Conservation (phyloP, 1,140 invertebrate species). For the Bombus waltoni region DNA sequence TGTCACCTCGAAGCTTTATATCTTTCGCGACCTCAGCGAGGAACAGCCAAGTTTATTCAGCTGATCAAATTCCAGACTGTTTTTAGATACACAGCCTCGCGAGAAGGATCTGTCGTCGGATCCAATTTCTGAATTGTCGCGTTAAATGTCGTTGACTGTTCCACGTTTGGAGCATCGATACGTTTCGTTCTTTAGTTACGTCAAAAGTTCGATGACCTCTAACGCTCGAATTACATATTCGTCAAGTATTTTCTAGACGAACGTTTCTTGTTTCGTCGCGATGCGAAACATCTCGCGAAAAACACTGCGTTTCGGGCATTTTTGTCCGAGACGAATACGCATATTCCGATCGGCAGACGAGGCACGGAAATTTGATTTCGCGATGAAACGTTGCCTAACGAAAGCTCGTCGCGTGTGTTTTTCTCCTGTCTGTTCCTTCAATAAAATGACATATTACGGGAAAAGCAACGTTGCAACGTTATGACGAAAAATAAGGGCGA, state of each 20-base stretch:
- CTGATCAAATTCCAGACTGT: neutral
- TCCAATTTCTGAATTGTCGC: neutral
- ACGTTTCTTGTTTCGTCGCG: neutral
- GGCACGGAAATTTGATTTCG: constrained; percentile 5
- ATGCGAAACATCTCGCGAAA: neutral
- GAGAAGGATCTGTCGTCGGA: too few species aligned
- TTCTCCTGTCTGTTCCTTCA: neutral
- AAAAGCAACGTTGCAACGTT: neutral
- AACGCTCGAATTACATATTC: neutral
- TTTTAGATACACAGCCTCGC: neutral
- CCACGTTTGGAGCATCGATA: neutral
- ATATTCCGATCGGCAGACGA: neutral
- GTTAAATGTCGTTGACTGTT: neutral
- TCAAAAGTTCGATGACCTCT: neutral
- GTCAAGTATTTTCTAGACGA: neutral
- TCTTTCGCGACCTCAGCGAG: neutral
- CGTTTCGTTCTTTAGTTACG: neutral
- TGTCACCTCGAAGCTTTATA: too few species aligned
- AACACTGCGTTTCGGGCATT: neutral
- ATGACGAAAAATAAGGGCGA: too few species aligned
- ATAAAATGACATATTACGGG: neutral
- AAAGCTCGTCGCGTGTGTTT: constrained; percentile 1
- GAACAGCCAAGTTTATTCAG: constrained; percentile 1
- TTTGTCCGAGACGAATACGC: neutral
- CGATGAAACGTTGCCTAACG: constrained; percentile 9